Percentiles rank a stretch among this genome's conserved stretches.
Evolutionary conservation across 2,797 vertebrate genomes (phyloP).

Genomic region (Gymnocypris eckloni): DNA sequence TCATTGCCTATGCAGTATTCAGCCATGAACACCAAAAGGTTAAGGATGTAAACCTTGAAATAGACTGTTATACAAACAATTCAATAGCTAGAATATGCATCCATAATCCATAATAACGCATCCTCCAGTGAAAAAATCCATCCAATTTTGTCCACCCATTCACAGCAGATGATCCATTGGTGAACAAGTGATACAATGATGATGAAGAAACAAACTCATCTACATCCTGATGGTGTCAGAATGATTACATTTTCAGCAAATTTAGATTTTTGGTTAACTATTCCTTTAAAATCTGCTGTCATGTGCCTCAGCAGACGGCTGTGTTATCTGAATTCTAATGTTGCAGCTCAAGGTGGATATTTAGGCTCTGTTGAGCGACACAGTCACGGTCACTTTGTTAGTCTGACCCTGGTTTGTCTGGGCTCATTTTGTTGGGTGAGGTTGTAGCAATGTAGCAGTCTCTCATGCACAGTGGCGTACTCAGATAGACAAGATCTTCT

Average conservation of each 20-base stretch:
- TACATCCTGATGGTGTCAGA: not conserved
- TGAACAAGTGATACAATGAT: not conserved
- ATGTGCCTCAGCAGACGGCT: not conserved
- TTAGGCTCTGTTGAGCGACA: not conserved
- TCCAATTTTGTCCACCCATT: not conserved
- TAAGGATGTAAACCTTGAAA: no score
- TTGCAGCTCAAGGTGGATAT: not conserved
- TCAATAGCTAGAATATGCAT: no score
- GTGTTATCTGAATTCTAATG: not conserved
- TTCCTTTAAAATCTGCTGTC: not conserved
- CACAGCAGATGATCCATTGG: not conserved
- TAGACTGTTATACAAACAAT: no score
- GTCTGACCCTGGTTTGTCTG: constrained; percentile 28
- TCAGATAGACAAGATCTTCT: constrained; percentile 14
- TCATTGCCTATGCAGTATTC: not conserved
- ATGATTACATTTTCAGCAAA: no score
- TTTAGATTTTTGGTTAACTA: not conserved
- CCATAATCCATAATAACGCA: no score
- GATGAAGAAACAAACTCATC: not conserved
- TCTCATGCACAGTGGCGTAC: not conserved
- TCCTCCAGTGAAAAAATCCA: no score
- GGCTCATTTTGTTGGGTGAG: not conserved
- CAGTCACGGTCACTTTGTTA: constrained; percentile 2
- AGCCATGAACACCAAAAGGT: not conserved
- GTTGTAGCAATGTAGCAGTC: not conserved